Percentiles rank a stretch among this genome's conserved stretches.
Evolutionary conservation across 1,140 invertebrate species (phyloP).

Genomic region (Lordiphosa mommai): DNA sequence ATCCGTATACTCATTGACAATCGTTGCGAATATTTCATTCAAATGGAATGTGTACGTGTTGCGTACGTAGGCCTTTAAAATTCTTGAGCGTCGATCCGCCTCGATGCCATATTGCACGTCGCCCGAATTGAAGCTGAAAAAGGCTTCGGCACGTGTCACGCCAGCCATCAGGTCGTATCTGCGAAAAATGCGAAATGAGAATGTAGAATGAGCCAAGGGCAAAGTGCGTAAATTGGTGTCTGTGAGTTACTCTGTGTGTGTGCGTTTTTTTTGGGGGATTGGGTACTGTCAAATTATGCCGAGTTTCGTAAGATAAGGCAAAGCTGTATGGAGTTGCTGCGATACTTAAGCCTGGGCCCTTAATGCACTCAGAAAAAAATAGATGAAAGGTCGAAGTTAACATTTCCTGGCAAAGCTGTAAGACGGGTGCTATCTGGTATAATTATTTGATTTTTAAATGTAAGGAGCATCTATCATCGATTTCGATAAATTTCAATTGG

Average conservation of each 20-base stretch:
- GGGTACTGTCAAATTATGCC: slow-evolving; percentile 6
- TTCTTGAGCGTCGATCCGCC: slow-evolving; percentile 91
- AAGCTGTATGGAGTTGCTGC: not conserved
- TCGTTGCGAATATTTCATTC: slow-evolving; percentile 91
- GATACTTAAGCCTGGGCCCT: too few relatives aligned
- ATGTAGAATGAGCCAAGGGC: slow-evolving; percentile 3
- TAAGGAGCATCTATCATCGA: too few relatives aligned
- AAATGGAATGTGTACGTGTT: slow-evolving; percentile 95
- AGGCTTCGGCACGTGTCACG: slow-evolving; percentile 91
- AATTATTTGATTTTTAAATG: too few relatives aligned
- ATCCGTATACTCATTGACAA: slow-evolving; percentile 98
- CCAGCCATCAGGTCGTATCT: slow-evolving; percentile 97
- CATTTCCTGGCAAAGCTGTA: too few relatives aligned
- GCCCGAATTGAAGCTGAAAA: slow-evolving; percentile 92
- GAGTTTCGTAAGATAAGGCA: not conserved
- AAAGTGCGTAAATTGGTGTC: slow-evolving; percentile 18
- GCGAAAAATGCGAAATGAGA: slow-evolving; percentile 11
- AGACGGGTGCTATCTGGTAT: too few relatives aligned
- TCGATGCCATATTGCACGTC: slow-evolving; percentile 96
- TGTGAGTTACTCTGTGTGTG: not conserved
- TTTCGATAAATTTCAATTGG: too few relatives aligned
- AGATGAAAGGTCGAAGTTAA: too few relatives aligned
- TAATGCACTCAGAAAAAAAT: not conserved
- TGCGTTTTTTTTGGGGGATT: not conserved
- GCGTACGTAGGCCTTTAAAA: slow-evolving; percentile 93